Evolutionary conservation across 2,113 vertebrate genomes (phyloP).

Genomic region (Apteryx owenii): DNA sequence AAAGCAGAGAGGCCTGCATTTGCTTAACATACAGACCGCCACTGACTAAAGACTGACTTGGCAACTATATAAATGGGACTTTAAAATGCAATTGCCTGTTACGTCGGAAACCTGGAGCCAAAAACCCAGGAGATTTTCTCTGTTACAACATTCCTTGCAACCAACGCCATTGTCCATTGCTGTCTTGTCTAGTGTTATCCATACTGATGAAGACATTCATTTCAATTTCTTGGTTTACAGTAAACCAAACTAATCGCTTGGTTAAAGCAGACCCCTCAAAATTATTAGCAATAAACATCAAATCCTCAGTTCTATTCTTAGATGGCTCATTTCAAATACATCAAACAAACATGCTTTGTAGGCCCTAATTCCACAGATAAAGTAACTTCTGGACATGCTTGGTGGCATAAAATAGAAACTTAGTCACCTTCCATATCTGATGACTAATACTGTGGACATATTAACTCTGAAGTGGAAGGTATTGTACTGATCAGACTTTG

Average conservation of each 20-base stretch:
- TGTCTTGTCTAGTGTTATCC: not conserved
- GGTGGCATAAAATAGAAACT: not conserved
- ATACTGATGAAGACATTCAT: accelerated
- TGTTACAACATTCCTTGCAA: not conserved
- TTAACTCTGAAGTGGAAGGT: not conserved
- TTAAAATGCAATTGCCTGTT: not conserved
- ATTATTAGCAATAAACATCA: not conserved
- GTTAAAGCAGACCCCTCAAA: not conserved
- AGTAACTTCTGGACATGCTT: not conserved
- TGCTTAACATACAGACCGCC: not conserved
- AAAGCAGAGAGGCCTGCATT: not conserved
- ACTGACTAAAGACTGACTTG: not conserved
- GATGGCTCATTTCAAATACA: not conserved
- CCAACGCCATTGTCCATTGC: not conserved
- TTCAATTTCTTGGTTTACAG: not conserved
- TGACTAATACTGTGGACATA: not conserved
- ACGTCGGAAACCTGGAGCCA: not conserved
- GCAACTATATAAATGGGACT: not conserved
- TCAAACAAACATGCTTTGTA: not conserved
- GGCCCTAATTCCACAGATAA: not conserved
- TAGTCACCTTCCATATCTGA: not conserved
- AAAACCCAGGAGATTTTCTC: not conserved
- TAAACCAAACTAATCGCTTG: not conserved
- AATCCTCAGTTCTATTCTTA: not conserved
- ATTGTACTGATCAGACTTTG: not conserved